Conservation (phyloP, 2,888 invertebrate genomes). For the Acanthosepion esculentum region DNA sequence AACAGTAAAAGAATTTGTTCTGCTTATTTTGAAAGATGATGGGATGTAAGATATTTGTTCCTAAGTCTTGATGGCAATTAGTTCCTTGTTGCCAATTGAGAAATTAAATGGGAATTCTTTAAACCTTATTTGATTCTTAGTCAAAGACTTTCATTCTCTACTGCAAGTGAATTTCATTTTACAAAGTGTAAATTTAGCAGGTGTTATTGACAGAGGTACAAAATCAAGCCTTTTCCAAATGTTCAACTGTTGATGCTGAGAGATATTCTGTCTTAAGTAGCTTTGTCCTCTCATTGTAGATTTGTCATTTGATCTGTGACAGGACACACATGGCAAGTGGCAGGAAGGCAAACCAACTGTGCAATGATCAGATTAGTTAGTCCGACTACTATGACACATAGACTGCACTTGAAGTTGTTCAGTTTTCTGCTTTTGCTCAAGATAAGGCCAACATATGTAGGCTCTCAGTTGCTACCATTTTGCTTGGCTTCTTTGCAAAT, state of each 20-base stretch:
- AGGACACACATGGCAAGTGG: conserved; percentile 22
- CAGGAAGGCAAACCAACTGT: not conserved
- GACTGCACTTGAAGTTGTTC: not conserved
- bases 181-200: not conserved
- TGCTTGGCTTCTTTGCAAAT: not conserved
- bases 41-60: no score
- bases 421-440: not conserved
- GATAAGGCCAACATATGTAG: not conserved
- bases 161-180: not conserved
- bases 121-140: no score
- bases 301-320: not conserved
- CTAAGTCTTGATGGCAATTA: no score
- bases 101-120: no score
- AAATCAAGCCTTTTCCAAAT: not conserved
- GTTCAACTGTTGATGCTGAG: no score
- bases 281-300: not conserved
- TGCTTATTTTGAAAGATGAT: no score
- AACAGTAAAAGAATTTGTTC: no score
- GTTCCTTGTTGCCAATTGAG: no score
- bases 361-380: conserved; percentile 5
- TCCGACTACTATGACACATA: not conserved
- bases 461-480: not conserved
- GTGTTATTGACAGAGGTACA: not conserved
- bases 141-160: not conserved
- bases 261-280: not conserved